Evolutionary conservation across 2,888 invertebrate species (phyloP).

Genomic region (Matsumyia berberina): DNA sequence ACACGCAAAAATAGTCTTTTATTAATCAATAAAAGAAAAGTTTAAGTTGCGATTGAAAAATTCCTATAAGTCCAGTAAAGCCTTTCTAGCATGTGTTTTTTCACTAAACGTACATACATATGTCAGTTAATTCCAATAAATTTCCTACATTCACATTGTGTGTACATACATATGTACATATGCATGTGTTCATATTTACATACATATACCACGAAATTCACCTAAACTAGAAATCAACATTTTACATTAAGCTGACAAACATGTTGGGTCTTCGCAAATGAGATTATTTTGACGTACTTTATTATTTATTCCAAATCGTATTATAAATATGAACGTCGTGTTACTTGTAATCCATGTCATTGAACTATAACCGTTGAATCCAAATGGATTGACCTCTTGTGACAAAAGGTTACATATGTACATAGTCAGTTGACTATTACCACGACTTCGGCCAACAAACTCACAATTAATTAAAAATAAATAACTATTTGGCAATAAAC

Average conservation of each 20-base stretch:
- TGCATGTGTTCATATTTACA: too few relatives aligned
- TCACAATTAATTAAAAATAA: background rate
- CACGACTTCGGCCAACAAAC: background rate
- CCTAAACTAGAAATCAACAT: background rate
- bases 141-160: too few relatives aligned
- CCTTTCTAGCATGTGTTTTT: too few relatives aligned
- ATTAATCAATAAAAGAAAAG: too few relatives aligned
- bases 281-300: background rate
- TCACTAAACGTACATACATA: too few relatives aligned
- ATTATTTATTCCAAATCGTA: slow-evolving; percentile 31
- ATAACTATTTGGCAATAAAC: background rate
- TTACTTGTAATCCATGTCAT: slow-evolving; percentile 30
- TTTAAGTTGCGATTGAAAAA: too few relatives aligned
- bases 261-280: background rate
- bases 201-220: background rate
- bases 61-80: too few relatives aligned
- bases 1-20: too few relatives aligned
- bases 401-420: background rate
- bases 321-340: background rate
- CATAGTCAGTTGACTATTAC: background rate
- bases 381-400: background rate
- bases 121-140: too few relatives aligned
- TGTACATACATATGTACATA: too few relatives aligned
- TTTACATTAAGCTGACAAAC: background rate
- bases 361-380: slow-evolving; percentile 15